These are phyloP conservation scores for Thalassoma bifasciatum DNA, from an alignment of 2,113 vertebrate species.

Conservation along the genomic window DNA sequence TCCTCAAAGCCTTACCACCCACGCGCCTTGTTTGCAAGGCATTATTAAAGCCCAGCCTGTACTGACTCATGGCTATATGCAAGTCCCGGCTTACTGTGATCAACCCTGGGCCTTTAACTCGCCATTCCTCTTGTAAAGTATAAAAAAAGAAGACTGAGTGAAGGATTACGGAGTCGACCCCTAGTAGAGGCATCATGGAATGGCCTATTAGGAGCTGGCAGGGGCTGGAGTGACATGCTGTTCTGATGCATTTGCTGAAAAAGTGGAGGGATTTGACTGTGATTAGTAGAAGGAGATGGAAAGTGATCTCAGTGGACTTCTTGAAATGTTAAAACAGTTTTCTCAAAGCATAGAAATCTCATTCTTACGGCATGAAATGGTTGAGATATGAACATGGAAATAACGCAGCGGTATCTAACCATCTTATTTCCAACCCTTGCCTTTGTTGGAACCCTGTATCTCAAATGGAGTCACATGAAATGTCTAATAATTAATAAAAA, in stretches of 20 bases:
- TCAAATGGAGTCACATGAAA: too few relatives aligned
- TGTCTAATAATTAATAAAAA: too few relatives aligned
- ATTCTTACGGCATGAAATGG: too few relatives aligned
- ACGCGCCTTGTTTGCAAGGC: slow-evolving; percentile 54
- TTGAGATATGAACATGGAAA: too few relatives aligned
- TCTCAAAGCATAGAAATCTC: too few relatives aligned
- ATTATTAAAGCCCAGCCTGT: slow-evolving; percentile 48
- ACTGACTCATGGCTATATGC: slow-evolving; percentile 31
- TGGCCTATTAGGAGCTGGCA: slow-evolving; percentile 40
- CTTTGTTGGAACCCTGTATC: too few relatives aligned
- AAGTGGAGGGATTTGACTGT: slow-evolving; percentile 13
- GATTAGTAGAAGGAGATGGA: slow-evolving; percentile 15
- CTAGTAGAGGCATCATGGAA: slow-evolving; percentile 22
- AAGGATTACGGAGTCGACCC: slow-evolving; percentile 23
- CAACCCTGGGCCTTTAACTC: slow-evolving; percentile 34
- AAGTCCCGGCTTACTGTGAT: slow-evolving; percentile 23
- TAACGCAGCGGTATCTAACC: too few relatives aligned
- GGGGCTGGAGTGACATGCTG: slow-evolving; percentile 11
- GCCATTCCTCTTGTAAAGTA: slow-evolving; percentile 39
- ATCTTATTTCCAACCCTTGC: too few relatives aligned
- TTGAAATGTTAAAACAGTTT: too few relatives aligned
- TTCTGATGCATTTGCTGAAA: slow-evolving; percentile 29
- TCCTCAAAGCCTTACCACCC: slow-evolving; percentile 49
- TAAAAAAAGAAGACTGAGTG: slow-evolving; percentile 15
- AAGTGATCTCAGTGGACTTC: slow-evolving; percentile 5